Evolutionary conservation across 1,140 invertebrate genomes (phyloP).

Genomic region (Trypoxylus dichotomus): DNA sequence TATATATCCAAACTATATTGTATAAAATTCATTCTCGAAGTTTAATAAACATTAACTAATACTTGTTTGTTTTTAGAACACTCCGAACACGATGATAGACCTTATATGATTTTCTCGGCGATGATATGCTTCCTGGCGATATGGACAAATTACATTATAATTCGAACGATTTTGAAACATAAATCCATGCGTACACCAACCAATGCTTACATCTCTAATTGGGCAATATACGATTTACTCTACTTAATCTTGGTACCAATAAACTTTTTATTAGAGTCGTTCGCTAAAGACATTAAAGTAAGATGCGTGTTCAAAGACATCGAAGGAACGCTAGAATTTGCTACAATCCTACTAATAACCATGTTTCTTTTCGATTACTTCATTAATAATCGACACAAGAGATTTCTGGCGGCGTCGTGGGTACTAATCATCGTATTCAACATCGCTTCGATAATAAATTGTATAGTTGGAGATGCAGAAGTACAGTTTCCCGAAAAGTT

Average conservation of each 20-base stretch:
- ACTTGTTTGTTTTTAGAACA: background rate
- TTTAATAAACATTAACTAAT: too few species aligned
- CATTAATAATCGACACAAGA: slow-evolving; percentile 2
- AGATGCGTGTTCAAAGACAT: slow-evolving; percentile 26
- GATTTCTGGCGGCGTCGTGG: slow-evolving; percentile 22
- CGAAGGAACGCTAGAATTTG: slow-evolving; percentile 25
- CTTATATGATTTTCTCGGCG: slow-evolving; percentile 26
- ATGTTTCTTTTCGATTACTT: slow-evolving; percentile 29
- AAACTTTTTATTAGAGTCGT: slow-evolving; percentile 22
- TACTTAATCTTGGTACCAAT: slow-evolving; percentile 23
- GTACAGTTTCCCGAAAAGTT: slow-evolving; percentile 16
- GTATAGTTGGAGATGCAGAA: background rate
- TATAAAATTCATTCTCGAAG: too few species aligned
- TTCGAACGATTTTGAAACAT: slow-evolving; percentile 25
- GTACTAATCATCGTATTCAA: slow-evolving; percentile 19
- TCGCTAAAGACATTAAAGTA: background rate
- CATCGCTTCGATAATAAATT: slow-evolving; percentile 22
- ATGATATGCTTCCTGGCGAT: slow-evolving; percentile 27
- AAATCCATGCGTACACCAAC: slow-evolving; percentile 27
- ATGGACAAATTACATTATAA: slow-evolving; percentile 27
- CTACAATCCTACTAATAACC: slow-evolving; percentile 25
- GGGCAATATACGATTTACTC: slow-evolving; percentile 28
- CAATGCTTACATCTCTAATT: slow-evolving; percentile 28
- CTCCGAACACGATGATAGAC: background rate
- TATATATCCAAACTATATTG: too few species aligned